These are phyloP conservation scores for Zaprionus africanus DNA, from an alignment of 1,140 invertebrate species.

Conservation along the genomic window DNA sequence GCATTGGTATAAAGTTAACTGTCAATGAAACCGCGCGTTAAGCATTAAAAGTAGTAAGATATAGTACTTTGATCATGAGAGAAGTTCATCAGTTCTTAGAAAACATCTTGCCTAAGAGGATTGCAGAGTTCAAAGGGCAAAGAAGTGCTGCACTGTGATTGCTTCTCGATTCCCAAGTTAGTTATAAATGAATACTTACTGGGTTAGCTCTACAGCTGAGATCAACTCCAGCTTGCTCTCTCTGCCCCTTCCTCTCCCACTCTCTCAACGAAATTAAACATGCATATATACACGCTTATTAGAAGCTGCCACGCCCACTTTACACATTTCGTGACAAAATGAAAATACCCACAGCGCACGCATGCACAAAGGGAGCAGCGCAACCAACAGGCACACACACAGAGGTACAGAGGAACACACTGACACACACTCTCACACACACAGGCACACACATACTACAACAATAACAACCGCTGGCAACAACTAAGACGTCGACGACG, in stretches of 20 bases:
- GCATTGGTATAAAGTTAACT: neutral
- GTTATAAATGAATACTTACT: neutral
- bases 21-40: too few species aligned
- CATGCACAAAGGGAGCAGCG: slow-evolving; percentile 3
- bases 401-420: neutral
- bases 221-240: neutral
- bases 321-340: slow-evolving; percentile 14
- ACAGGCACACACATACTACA: neutral
- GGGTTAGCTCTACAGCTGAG: neutral
- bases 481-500: neutral
- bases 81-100: neutral
- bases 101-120: too few species aligned
- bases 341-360: slow-evolving; percentile 2
- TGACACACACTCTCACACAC: neutral
- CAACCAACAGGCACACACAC: neutral
- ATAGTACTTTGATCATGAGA: neutral
- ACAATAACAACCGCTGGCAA: slow-evolving; percentile 6
- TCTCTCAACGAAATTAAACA: neutral
- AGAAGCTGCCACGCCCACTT: slow-evolving; percentile 2
- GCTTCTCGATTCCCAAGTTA: neutral
- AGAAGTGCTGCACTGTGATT: neutral
- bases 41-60: too few species aligned
- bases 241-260: neutral
- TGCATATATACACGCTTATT: slow-evolving; percentile 15
- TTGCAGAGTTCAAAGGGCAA: neutral